Evolutionary conservation across 2,888 invertebrate genomes (phyloP), one percentile per base, ranked within the genome.

Genomic region (Drosophila kanekoi): DNA sequence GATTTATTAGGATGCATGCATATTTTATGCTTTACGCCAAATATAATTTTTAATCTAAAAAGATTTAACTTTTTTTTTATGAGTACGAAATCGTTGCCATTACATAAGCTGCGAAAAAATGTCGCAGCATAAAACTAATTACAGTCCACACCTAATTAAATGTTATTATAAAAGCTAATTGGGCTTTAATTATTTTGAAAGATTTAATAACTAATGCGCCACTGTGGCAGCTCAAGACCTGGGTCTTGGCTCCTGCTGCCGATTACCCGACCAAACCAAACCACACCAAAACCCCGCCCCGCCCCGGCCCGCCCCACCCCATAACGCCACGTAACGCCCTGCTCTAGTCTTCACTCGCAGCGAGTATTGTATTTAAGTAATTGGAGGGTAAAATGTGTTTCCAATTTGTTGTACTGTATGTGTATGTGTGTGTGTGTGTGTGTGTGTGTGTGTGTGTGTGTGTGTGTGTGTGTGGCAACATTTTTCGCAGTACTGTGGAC

Each of bases 321-420:
- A 2, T 28, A 1, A 8, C 0, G 28, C 28, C 28, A 28, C 28
- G 28, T 28, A 28, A 35, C 35, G 11, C 23, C 10, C 18, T 33
- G n/a, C 43, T 37, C 13, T 13, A 9, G 18, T 20, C 49, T 13
- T 18, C 72, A 70, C 67, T 71, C 69, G 59, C 67, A 59, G 64
- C 49, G 63, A 56, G 72, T 64, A 74, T 80, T 78, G 79, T 81
- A 62, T 84, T 85, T 85, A 85, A 85, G 85, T 82, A 85, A 85
- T 84, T 87, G 87, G 87, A 85, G 85, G 85, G 85, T 87, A 87
- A 85, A 85, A 85, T 85, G 85, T 85, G 87, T 87, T 85, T 87
- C 77, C 87, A 85, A 85, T 85, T 87, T 85, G 85, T 74, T 81
- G 70, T 69, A 49, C 58, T 11, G 8, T 33, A 10, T n/a, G 9